Evolutionary conservation across 2,797 vertebrate genomes (phyloP), one percentile per base, ranked within the genome.

Genomic region (Hybognathus amarus): DNA sequence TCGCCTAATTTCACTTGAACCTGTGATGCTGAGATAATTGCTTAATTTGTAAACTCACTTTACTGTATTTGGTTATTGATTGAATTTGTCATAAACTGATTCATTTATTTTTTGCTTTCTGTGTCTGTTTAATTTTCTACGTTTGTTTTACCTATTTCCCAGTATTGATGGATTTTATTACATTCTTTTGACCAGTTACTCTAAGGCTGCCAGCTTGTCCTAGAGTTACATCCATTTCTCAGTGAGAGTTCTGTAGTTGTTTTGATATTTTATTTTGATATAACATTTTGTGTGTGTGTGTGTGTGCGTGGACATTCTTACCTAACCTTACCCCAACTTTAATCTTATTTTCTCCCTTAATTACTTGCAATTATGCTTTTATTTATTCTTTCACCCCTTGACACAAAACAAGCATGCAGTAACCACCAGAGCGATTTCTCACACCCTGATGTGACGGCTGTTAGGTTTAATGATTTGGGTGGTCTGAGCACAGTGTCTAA

Each of bases 391-490:
- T 84, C 69, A 69, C 80, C 40, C 68, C 84, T 50, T 83, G 20
- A 30, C 85, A 82, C 75, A 69, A 74, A 82, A 85, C 50, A 61
- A 70, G 63, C 63, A 59, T 64, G 56, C 63, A 45, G 42, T 40
- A 67, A 52, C 50, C 67, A 78, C 22, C 50, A 66, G 54, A 80
- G 85, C 22, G 63, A 81, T 74, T 86, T 77, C 85, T 89, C 77
- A 64, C 88, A 89, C 86, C 74, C 82, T 30, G 3, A 77, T 76
- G 88, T 80, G 70, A 86, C 10, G 54, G 69, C 69, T 82, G 80
- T 82, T 82, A 69, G 64, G 38, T 76, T 77, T 83, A 79, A 83
- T 78, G 82, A 71, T 78, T 78, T 78, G 73, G 73, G 27, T 63
- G 76, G 71, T 67, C 80, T 66, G 30, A 61, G 24, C 75, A 45